Evolutionary conservation across 2,797 vertebrate species (phyloP).

Genomic region (Oceanodroma leucorhoa): DNA sequence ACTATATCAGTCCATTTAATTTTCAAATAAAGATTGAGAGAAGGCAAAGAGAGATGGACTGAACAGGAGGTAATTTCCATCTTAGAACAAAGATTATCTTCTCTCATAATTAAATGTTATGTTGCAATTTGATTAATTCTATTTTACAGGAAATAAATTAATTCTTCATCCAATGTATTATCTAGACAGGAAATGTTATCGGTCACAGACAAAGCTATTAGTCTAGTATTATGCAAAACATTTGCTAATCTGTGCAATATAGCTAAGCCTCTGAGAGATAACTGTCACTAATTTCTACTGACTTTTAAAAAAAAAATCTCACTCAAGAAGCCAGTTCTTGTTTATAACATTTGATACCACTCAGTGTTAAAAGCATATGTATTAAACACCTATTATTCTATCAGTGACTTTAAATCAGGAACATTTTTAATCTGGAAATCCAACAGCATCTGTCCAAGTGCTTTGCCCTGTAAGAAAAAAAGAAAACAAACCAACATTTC

Average conservation of each 20-base stretch:
- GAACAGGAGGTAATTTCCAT: background rate
- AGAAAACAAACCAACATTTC: background rate
- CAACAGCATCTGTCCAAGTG: conserved; percentile 88
- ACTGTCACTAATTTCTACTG: conserved; percentile 3
- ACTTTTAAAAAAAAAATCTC: background rate
- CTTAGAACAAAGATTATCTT: background rate
- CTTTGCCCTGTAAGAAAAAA: conserved; percentile 81
- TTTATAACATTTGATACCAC: conserved; percentile 13
- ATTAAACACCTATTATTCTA: conserved; percentile 72
- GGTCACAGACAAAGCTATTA: conserved; percentile 33
- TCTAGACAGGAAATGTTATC: background rate
- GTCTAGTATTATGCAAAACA: conserved; percentile 34
- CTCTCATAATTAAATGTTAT: background rate
- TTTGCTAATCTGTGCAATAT: background rate
- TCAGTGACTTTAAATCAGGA: conserved; percentile 86
- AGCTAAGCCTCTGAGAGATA: conserved; percentile 22
- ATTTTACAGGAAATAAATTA: conserved; percentile 54
- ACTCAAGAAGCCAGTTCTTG: conserved; percentile 40
- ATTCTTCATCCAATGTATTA: conserved; percentile 27
- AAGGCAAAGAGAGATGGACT: background rate
- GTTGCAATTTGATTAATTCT: conserved; percentile 38
- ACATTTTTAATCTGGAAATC: conserved; percentile 84
- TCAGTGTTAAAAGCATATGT: background rate
- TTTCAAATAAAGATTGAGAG: background rate
- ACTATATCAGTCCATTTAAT: background rate